Percentiles rank a stretch among this genome's conserved stretches.
Conservation (phyloP, 2,797 vertebrate species). For the Phalanger gymnotis region DNA sequence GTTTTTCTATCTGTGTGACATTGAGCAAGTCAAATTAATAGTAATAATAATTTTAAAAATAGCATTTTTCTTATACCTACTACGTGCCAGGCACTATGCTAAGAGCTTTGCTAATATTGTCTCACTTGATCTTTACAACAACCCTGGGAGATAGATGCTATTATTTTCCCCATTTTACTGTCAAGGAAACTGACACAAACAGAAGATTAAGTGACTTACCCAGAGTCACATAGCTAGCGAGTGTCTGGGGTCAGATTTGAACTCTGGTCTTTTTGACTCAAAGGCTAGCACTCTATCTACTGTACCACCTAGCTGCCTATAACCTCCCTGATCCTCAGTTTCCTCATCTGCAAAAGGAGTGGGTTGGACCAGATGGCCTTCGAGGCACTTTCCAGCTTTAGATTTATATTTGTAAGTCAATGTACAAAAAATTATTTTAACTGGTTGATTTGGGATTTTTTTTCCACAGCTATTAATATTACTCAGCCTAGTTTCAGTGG, state of each 20-base stretch:
- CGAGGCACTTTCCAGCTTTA: background rate
- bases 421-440: slow-evolving; percentile 11
- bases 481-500: slow-evolving; percentile 89
- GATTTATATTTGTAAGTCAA: background rate
- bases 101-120: background rate
- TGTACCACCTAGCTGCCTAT: background rate
- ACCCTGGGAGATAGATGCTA: background rate
- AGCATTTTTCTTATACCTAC: background rate
- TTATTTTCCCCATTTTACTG: background rate
- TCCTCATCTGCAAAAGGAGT: background rate
- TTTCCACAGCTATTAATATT: slow-evolving; percentile 88
- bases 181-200: background rate
- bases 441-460: slow-evolving; percentile 31
- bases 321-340: background rate
- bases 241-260: background rate
- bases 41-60: background rate
- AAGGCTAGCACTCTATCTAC: background rate
- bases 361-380: background rate
- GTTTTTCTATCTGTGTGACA: background rate
- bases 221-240: background rate
- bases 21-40: background rate
- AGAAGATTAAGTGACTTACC: background rate
- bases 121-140: background rate
- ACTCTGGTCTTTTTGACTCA: background rate
- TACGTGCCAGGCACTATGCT: background rate